Conservation (phyloP, 1,140 invertebrate genomes). For the Leptinotarsa undecemlineata region DNA sequence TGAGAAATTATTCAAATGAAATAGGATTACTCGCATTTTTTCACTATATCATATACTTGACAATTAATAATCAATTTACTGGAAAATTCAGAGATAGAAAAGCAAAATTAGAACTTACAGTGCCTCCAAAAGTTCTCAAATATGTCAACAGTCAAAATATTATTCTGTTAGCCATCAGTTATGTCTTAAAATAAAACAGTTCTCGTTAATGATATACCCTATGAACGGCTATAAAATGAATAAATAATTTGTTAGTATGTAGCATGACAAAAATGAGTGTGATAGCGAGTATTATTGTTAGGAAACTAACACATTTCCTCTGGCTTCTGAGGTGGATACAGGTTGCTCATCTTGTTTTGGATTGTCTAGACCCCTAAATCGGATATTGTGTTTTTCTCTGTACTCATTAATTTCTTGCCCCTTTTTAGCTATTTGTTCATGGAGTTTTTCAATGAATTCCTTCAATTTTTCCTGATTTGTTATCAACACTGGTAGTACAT, state of each 20-base stretch:
- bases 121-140: too few species aligned
- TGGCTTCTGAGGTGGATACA: constrained; percentile 34
- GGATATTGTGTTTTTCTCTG: constrained; percentile 89
- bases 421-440: constrained; percentile 82
- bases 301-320: constrained; percentile 54
- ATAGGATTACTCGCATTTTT: too few species aligned
- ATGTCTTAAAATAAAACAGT: too few species aligned
- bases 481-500: constrained; percentile 83
- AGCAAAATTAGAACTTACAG: not conserved
- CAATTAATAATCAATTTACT: too few species aligned
- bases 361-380: constrained; percentile 69
- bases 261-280: not conserved
- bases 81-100: not conserved
- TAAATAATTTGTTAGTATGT: not conserved
- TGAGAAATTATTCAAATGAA: too few species aligned
- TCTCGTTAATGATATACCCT: not conserved
- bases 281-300: constrained; percentile 35
- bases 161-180: too few species aligned
- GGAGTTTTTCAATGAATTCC: constrained; percentile 76
- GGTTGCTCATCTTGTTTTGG: constrained; percentile 55
- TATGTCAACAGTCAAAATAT: too few species aligned
- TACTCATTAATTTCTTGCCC: constrained; percentile 92
- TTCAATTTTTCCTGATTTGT: constrained; percentile 83
- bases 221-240: not conserved
- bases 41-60: too few species aligned